Conservation (phyloP, 2,888 invertebrate species). For the Phortica magna region DNA sequence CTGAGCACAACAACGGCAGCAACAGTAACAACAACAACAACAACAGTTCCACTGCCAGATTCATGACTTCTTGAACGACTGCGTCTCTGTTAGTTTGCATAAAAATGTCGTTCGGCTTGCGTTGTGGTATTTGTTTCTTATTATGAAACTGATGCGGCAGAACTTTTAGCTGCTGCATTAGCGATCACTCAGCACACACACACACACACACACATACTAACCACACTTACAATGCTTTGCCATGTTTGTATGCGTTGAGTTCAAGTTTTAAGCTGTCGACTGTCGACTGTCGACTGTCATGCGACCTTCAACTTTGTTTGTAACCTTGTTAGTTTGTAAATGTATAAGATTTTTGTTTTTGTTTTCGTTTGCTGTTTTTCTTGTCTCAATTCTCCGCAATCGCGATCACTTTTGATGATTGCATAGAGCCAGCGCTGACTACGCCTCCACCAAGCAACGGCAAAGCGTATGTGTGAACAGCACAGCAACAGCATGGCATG, state of each 20-base stretch:
- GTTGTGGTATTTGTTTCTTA: slow-evolving; percentile 67
- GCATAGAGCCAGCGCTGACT: slow-evolving; percentile 50
- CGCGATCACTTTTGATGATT: slow-evolving; percentile 69
- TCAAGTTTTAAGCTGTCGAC: slow-evolving; percentile 38
- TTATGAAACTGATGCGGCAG: slow-evolving; percentile 58
- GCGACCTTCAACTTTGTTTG: slow-evolving; percentile 67
- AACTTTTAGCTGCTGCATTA: slow-evolving; percentile 45
- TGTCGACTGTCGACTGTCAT: neutral
- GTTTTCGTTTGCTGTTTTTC: slow-evolving; percentile 40
- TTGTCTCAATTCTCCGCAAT: slow-evolving; percentile 64
- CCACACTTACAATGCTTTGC: slow-evolving; percentile 19
- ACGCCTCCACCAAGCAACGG: slow-evolving; percentile 62
- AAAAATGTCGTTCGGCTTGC: slow-evolving; percentile 60
- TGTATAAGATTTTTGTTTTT: slow-evolving; percentile 35
- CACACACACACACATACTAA: slow-evolving; percentile 37
- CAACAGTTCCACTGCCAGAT: neutral
- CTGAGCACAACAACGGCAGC: slow-evolving; percentile 23
- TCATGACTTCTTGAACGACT: neutral
- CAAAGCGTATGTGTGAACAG: neutral
- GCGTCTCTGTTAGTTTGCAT: slow-evolving; percentile 54
- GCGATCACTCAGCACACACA: slow-evolving; percentile 51
- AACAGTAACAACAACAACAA: neutral
- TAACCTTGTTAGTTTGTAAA: slow-evolving; percentile 66
- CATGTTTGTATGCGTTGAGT: slow-evolving; percentile 35
- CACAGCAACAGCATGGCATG: neutral